Base-by-base conservation (phyloP, 2,888 invertebrate genomes). In the Nymphalis polychloros region DNA sequence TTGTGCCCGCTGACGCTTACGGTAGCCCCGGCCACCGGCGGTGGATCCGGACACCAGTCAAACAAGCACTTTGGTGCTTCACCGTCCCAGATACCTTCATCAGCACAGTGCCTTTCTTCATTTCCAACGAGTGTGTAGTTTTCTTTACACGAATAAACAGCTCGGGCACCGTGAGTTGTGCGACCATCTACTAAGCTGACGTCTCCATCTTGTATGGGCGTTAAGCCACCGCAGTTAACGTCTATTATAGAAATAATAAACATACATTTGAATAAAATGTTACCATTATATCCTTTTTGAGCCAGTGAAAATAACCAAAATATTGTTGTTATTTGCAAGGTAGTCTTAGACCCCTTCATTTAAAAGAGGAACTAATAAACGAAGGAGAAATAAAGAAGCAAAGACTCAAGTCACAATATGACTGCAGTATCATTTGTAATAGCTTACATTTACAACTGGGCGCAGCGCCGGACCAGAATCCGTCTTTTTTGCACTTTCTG, bases 21-120 rank as follows among this genome's bases (percentile, higher is more conserved):
- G 0, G 94, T 88, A 1, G 97, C 97, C 0, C 97, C 97, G 8
- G 95, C 92, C 2, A 97, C 95, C 47, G 94, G 93, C 0, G 96
- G 96, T 0, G 97, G 97, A 72, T 96, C 96, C 0, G 97, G 96
- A 83, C 98, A 98, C 97, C 97, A 96, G 87, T 97, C 95, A 81
- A 96, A 97, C 60, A 97, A 88, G 84, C 97, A 98, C 78, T 95
- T 95, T 0, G 97, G 97, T 8, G 95, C 93, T 66, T 95, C 94
- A 0, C 96, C 96, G 57, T 94, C 95, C 97, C 97, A 97, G 61
- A 93, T 86, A 0, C 96, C 97, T 50, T 94, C 94, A 68, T 96
- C 94, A 0, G 94, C 94, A 79, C 98, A 98, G n/a, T 92, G 90
- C 27, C 97, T 90, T 71, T 94, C 94, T 59, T 94, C 93, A 73